phyloP scores from a whole-genome alignment of 2,797 vertebrate species.

The Taeniopygia guttata region DNA sequence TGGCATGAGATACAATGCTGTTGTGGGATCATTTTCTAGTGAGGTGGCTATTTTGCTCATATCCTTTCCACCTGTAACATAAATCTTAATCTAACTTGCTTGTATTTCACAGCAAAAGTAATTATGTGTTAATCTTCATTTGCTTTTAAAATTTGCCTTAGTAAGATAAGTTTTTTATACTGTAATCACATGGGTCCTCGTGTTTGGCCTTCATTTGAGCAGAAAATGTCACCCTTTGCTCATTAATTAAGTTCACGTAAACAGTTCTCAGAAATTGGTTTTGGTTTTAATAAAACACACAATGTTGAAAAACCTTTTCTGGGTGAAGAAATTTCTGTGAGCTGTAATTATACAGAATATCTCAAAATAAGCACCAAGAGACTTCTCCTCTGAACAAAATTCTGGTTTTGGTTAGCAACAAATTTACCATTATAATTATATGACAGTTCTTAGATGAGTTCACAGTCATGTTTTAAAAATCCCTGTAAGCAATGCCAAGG shows the following conservation, averaged over 20 bases:
- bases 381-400: constrained; percentile 47
- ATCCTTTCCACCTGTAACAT: background rate
- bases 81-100: background rate
- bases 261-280: background rate
- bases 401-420: constrained; percentile 22
- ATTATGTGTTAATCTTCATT: background rate
- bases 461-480: constrained; percentile 27
- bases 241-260: constrained; percentile 22
- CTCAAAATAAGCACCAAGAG: constrained; percentile 55
- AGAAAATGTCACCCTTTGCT: constrained; percentile 7
- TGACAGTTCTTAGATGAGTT: constrained; percentile 38
- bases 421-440: constrained; percentile 43
- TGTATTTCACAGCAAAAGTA: background rate
- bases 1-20: background rate
- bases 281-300: background rate
- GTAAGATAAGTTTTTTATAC: background rate
- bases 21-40: background rate
- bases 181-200: background rate
- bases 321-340: background rate
- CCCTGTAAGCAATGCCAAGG: constrained; percentile 7
- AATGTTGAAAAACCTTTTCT: background rate
- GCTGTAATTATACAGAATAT: constrained; percentile 38
- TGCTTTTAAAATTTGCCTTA: constrained; percentile 15
- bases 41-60: background rate
- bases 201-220: background rate